Base-by-base conservation (phyloP, 2,797 vertebrate species). In the Threskiornis aethiopicus region DNA sequence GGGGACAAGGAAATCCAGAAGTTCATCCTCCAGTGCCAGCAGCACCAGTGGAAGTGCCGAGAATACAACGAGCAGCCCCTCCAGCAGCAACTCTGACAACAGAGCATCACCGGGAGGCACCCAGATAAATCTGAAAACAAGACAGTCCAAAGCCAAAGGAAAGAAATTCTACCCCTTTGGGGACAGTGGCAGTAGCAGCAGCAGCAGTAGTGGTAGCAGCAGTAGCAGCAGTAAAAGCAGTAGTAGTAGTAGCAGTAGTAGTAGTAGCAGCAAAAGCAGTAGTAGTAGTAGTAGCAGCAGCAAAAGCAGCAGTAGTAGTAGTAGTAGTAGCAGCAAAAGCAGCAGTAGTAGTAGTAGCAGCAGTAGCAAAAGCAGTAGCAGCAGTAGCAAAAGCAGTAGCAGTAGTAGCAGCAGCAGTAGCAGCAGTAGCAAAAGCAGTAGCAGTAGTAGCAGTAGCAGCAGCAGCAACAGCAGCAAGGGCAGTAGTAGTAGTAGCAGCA, bases 351-450 rank as follows among this genome's bases (percentile, higher is more conserved):
- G 62, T 1, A 42, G 44, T 0, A 51, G 55, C 0, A 41, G 69
- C 1, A 44, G 35, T 0, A 52, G 66, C 2, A 73, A 44, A 3
- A 82, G 58, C 0, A 72, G n/a, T 0, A 71, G 51, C 0, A 54
- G 33, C 0, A n/a, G 59, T 0, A 78, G 33, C 0, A 59, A 14
- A 21, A 33, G 54, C 8, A 55, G 71, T 0, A 33, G 10, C 0
- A 66, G 54, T 0, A 71, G 51, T 0, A 55, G 12, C 0, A 51
- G 33, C 0, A 31, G 37, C 0, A 78, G 41, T 0, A 71, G 19
- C 0, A 59, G 37, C 0, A 66, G 3, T 0, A 24, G 26, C 0
- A 61, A 16, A 0, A 33, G 33, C 0, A 72, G 14, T 0, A 58
- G 5, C 0, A 39, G 37, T 0, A 29, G 20, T 2, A 64, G 24